Base-by-base conservation (phyloP, 2,888 invertebrate species). In the Watsonalla cultraria region DNA sequence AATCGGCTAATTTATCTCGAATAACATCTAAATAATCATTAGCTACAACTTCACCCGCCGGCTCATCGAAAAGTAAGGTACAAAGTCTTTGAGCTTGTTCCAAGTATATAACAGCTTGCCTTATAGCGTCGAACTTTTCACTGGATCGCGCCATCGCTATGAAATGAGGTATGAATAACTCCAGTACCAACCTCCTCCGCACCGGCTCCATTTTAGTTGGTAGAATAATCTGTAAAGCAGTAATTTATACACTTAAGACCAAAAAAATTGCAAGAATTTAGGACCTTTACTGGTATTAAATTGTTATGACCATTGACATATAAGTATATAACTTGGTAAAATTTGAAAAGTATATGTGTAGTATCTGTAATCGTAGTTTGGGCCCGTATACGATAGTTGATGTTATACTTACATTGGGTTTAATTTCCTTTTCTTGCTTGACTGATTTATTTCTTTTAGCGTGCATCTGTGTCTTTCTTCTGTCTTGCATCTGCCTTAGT, bases 101-200 rank as follows among this genome's bases (percentile, higher is more conserved):
- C 45, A 96, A 82, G 69, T 95, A 96, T 56, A 94, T 91, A 1
- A 92, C 82, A 7, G 94, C 93, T 69, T 94, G 93, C 54, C 91
- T 85, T 15, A 90, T 83, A 0, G 94, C 92, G 9, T 92, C 91
- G 58, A 94, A 93, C 58, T 92, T 91, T 13, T 92, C 92, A 59
- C 94, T 93, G 51, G 91, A 92, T 52, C 93, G 91, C 0, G 94
- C 93, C 92, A 96, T 94, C 52, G 92, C 91, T 42, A 96, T 92
- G 66, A 95, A 94, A 68, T 95, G 95, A 14, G 93, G 88, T 51
- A 95, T 93, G 66, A 96, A 94, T 68, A 94, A 93, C 70, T 94
- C 93, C 0, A 96, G 78, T 1, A 96, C 86, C 53, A 92, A 80
- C n/a, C 93, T 90, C 49, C 93, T 89, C 51, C 94, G 91, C 57